Base-by-base conservation (phyloP, 2,888 invertebrate species). In the Latheticus oryzae region DNA sequence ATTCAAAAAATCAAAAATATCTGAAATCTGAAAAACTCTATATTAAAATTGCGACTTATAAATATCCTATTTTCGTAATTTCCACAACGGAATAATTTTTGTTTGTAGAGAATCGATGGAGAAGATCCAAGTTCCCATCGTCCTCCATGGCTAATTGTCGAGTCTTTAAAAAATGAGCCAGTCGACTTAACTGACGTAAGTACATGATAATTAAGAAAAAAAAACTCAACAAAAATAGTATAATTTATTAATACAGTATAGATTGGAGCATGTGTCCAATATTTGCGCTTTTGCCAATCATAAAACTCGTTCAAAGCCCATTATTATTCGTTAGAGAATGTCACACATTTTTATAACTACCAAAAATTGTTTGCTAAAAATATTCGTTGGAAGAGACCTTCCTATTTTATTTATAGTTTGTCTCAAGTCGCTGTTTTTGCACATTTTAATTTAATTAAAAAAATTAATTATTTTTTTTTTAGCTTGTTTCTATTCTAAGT, bases 401-500 rank as follows among this genome's bases (percentile, higher is more conserved):
- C 48, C 48, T 24, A 24, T 30, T 48, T 37, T 48, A 51, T 51
- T 51, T 51, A 30, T 28, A 37, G 26, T 48, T 35, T 48, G n/a
- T n/a, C 21, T 21, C 40, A 26, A 26, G 40, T 42, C 26, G 26
- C 40, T 42, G 15, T 26, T 42, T 21, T 42, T 28, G 43, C 12
- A 28, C 30, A 30, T 24, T 17, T 42, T 26, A 42, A 7, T 23
- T 19, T 11, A 8, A 5, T 9, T 13, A 23, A 33, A 2, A 33
- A 3, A 4, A 4, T 19, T 37, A 35, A 37, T 37, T 37, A 11
- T 19, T 38, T 38, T 17, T 28, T 1, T 57, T 40, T 1, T 72
- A 87, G 87, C 75, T 87, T 61, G 79, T 82, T 28, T 76, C 81
- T 21, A 74, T 82, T 53, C 80, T 90, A 45, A 82, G 85, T 5